Conservation (phyloP, 2,888 invertebrate genomes). For the Tipula unca region DNA sequence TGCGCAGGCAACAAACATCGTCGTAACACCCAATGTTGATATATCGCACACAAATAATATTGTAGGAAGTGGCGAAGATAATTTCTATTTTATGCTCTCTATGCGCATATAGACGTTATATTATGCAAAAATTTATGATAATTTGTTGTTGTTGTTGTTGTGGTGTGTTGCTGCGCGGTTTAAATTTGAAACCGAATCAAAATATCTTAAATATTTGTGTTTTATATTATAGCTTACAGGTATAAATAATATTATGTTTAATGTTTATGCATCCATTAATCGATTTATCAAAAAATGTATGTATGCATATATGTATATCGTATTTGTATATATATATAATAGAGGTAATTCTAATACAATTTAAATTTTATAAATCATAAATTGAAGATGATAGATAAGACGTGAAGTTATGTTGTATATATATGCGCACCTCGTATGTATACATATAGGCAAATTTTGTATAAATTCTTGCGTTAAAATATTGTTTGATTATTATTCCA, state of each 20-base stretch:
- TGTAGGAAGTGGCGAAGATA: background rate
- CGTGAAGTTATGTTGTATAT: no score
- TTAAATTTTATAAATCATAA: background rate
- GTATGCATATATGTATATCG: background rate
- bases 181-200: background rate
- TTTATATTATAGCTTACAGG: background rate
- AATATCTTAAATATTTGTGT: background rate
- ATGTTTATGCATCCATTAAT: background rate
- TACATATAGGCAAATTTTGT: no score
- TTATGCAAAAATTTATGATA: no score
- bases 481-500: no score
- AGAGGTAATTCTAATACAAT: background rate
- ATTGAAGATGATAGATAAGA: background rate
- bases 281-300: background rate
- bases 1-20: background rate
- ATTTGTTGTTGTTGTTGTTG: no score
- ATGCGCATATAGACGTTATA: background rate
- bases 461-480: no score
- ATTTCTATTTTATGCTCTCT: background rate
- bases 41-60: background rate
- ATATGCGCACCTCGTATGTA: no score
- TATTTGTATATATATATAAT: background rate
- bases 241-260: background rate
- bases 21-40: background rate
- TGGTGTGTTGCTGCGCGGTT: background rate